phyloP scores from a whole-genome alignment of 2,888 invertebrate species.

The Drosophila borborema region DNA sequence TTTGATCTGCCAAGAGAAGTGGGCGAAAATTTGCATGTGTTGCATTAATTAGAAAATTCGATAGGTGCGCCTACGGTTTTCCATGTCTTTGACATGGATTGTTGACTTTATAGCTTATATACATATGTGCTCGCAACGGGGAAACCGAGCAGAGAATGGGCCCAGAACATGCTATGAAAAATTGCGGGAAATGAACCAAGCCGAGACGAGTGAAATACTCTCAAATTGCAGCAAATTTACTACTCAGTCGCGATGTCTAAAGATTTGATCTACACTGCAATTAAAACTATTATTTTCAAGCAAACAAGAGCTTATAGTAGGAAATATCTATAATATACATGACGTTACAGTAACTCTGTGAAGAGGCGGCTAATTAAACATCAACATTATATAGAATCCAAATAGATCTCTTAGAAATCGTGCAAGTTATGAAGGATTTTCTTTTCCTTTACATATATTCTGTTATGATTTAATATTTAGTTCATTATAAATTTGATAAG shows the following conservation, averaged over 20 bases:
- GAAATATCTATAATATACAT: not conserved
- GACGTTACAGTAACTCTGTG: not conserved
- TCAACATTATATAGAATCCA: not conserved
- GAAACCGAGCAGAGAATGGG: constrained; percentile 18
- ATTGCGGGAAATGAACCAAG: constrained; percentile 17
- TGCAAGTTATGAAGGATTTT: not conserved
- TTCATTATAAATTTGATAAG: too few relatives aligned
- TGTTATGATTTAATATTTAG: too few relatives aligned
- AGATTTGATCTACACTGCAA: constrained; percentile 10
- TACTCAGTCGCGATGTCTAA: not conserved
- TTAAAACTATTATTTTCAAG: not conserved
- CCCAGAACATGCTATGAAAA: constrained; percentile 22
- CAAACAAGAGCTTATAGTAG: not conserved
- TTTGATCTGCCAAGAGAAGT: constrained; percentile 52
- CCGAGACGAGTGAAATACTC: not conserved
- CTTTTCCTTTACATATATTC: not conserved
- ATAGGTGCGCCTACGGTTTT: constrained; percentile 33
- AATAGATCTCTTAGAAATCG: not conserved
- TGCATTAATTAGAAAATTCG: constrained; percentile 68
- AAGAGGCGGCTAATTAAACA: not conserved
- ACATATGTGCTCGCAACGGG: constrained; percentile 2
- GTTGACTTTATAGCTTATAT: constrained; percentile 47
- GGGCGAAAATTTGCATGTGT: constrained; percentile 72
- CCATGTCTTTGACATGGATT: constrained; percentile 55
- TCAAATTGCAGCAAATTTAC: not conserved